Evolutionary conservation across 2,888 invertebrate species (phyloP).

Genomic region (Drosophila sordidula): DNA sequence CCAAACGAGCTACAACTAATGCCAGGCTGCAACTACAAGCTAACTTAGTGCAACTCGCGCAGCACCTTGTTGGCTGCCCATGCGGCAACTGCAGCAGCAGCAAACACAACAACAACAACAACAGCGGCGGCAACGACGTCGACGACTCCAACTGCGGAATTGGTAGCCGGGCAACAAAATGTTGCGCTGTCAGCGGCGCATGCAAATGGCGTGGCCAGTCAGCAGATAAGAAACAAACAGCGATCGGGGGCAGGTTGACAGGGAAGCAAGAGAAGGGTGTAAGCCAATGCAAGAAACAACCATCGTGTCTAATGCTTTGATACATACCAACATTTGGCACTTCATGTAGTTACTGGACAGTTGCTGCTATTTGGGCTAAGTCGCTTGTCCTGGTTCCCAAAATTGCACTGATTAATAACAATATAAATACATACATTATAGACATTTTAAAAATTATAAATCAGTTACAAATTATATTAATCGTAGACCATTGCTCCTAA

Average conservation of each 20-base stretch:
- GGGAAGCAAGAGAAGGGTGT: conserved; percentile 11
- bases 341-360: conserved; percentile 44
- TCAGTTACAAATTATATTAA: too few relatives aligned
- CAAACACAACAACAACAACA: background rate
- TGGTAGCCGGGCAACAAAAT: conserved; percentile 76
- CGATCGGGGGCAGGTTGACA: conserved; percentile 6
- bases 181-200: conserved; percentile 77
- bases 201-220: conserved; percentile 75
- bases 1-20: conserved; percentile 74
- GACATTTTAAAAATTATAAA: too few relatives aligned
- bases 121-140: conserved; percentile 9
- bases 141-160: conserved; percentile 62
- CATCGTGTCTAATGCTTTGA: conserved; percentile 70
- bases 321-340: conserved; percentile 67
- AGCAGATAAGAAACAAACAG: conserved; percentile 47
- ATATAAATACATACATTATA: too few relatives aligned
- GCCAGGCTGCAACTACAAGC: conserved; percentile 54
- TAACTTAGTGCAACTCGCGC: conserved; percentile 56
- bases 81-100: conserved; percentile 25
- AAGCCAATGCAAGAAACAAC: conserved; percentile 54
- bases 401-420: background rate
- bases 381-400: conserved; percentile 2
- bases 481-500: too few relatives aligned
- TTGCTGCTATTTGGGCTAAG: conserved; percentile 1
- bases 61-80: conserved; percentile 42